These are phyloP conservation scores for Reticulitermes lucifugus DNA, from an alignment of 2,888 invertebrate species.

Conservation along the genomic window DNA sequence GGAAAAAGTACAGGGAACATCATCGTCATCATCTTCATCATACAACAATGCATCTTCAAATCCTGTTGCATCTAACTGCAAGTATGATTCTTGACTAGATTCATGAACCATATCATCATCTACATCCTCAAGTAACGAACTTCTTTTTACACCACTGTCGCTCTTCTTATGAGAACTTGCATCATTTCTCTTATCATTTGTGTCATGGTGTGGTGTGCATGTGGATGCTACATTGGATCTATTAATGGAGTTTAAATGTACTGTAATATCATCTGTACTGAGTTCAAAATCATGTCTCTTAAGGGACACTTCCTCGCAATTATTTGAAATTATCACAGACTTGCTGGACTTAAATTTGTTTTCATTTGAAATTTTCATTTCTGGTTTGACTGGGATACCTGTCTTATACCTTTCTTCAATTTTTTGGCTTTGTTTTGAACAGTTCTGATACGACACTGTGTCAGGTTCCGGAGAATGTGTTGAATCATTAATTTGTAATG, in stretches of 20 bases:
- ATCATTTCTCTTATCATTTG: too few species aligned
- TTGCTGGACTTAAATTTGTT: background rate
- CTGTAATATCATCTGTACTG: background rate
- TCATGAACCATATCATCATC: background rate
- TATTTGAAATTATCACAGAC: background rate
- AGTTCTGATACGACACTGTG: background rate
- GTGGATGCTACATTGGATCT: background rate
- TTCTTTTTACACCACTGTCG: background rate
- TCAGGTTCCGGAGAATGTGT: background rate
- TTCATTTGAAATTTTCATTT: slow-evolving; percentile 5
- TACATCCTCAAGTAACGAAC: background rate
- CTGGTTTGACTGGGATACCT: background rate
- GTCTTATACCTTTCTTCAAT: background rate
- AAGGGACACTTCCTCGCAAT: background rate
- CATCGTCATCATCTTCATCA: background rate
- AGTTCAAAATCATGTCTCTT: background rate
- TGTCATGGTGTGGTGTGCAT: background rate
- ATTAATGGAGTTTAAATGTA: background rate
- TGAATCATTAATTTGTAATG: background rate
- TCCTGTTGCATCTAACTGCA: background rate
- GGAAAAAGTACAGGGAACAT: background rate
- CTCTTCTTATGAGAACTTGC: too few species aligned
- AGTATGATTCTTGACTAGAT: background rate
- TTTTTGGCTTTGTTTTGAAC: background rate
- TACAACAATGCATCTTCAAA: background rate